Percentiles rank a stretch among this genome's conserved stretches.
These are phyloP conservation scores for Clunio marinus DNA, from an alignment of 2,888 invertebrate species.

Conservation along the genomic window DNA sequence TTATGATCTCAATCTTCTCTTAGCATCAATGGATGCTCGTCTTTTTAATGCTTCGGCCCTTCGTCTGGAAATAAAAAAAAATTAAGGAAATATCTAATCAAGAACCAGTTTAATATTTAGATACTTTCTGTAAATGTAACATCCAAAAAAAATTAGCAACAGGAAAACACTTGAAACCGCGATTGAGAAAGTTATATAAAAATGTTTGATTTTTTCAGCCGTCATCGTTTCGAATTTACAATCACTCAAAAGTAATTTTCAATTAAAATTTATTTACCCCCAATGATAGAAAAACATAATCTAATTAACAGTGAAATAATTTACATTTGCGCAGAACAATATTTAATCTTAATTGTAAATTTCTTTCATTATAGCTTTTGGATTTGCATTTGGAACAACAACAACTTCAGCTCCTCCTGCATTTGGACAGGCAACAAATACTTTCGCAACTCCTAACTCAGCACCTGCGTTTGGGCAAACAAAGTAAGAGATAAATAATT, in stretches of 20 bases:
- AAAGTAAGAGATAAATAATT: constrained; percentile 1
- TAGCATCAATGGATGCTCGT: neutral
- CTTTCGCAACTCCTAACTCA: constrained; percentile 42
- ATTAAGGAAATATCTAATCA: neutral
- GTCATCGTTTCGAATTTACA: too few species aligned
- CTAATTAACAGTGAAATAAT: neutral
- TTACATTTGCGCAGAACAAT: constrained; percentile 37
- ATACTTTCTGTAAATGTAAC: constrained; percentile 18
- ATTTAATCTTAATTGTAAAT: too few species aligned
- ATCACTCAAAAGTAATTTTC: too few species aligned
- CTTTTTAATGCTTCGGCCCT: constrained; percentile 15
- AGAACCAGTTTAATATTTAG: neutral
- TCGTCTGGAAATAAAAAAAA: constrained; percentile 15
- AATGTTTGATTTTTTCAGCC: constrained; percentile 32
- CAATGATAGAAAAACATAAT: too few species aligned
- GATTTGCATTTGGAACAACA: constrained; percentile 42
- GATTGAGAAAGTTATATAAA: constrained; percentile 23
- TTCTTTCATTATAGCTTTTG: constrained; percentile 41
- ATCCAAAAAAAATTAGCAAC: constrained; percentile 24
- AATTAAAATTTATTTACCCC: too few species aligned
- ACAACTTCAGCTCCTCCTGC: constrained; percentile 43
- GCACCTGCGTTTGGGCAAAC: constrained; percentile 43
- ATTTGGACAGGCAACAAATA: constrained; percentile 45
- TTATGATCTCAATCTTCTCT: neutral
- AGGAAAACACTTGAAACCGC: constrained; percentile 11